Percentiles rank a stretch among this genome's conserved stretches.
These are phyloP conservation scores for Centropus bengalensis DNA, from an alignment of 2,113 vertebrate genomes.

Conservation along the genomic window DNA sequence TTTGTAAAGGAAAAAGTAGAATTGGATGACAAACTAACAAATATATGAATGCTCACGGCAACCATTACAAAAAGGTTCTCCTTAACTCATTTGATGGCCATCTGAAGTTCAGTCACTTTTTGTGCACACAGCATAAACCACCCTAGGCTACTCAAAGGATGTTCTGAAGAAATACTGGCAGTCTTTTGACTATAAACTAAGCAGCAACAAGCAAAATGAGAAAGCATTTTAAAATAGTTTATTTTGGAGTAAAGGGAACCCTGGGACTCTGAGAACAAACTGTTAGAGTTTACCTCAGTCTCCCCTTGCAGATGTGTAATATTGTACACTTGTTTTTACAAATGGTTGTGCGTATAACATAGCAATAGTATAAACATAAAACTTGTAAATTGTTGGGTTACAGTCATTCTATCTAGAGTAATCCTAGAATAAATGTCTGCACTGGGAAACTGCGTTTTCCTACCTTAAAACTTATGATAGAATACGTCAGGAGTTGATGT, in stretches of 20 bases:
- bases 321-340: neutral
- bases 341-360: neutral
- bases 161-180: neutral
- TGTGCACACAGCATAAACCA: neutral
- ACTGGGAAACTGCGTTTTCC: neutral
- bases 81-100: neutral
- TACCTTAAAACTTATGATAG: neutral
- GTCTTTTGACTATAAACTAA: neutral
- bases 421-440: neutral
- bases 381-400: neutral
- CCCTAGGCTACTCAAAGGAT: neutral
- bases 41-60: neutral
- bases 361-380: neutral
- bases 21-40: neutral
- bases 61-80: neutral
- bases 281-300: neutral
- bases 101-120: neutral
- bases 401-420: neutral
- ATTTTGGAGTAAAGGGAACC: neutral
- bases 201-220: neutral
- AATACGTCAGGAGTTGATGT: neutral
- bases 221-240: neutral
- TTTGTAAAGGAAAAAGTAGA: neutral
- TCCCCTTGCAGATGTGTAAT: neutral
- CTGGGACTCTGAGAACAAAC: neutral